phyloP scores from a whole-genome alignment of 2,797 vertebrate species.

The Acanthornis magna region DNA sequence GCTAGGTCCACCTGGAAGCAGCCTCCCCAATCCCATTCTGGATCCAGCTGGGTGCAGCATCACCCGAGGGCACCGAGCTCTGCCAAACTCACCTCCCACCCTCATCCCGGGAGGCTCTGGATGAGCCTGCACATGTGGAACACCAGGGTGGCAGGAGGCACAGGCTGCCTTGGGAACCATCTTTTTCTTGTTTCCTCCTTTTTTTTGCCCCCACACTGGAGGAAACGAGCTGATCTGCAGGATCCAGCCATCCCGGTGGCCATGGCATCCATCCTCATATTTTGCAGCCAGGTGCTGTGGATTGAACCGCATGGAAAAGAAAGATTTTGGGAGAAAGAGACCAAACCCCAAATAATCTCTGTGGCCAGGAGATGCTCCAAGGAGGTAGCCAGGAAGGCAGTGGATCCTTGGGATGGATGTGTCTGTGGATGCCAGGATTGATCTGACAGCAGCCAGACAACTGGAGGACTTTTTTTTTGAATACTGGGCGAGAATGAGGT shows the following conservation, averaged over 20 bases:
- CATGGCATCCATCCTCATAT: fast-evolving
- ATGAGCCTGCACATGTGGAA: background rate
- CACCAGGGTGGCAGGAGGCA: background rate
- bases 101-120: background rate
- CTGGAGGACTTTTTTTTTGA: background rate
- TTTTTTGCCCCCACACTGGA: background rate
- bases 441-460: background rate
- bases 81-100: background rate
- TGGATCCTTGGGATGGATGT: background rate
- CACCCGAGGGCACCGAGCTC: background rate
- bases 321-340: background rate
- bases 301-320: fast-evolving
- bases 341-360: too few relatives aligned
- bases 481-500: fast-evolving
- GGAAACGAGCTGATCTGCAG: background rate
- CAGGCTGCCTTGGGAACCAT: background rate
- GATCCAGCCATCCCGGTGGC: background rate
- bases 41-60: background rate
- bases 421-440: fast-evolving
- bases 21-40: background rate
- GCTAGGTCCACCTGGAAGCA: background rate
- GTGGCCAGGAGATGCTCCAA: background rate
- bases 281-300: fast-evolving
- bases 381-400: background rate
- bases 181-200: background rate